These are phyloP conservation scores for Cyclophora albipunctata DNA, from an alignment of 2,888 invertebrate genomes.

Conservation along the genomic window DNA sequence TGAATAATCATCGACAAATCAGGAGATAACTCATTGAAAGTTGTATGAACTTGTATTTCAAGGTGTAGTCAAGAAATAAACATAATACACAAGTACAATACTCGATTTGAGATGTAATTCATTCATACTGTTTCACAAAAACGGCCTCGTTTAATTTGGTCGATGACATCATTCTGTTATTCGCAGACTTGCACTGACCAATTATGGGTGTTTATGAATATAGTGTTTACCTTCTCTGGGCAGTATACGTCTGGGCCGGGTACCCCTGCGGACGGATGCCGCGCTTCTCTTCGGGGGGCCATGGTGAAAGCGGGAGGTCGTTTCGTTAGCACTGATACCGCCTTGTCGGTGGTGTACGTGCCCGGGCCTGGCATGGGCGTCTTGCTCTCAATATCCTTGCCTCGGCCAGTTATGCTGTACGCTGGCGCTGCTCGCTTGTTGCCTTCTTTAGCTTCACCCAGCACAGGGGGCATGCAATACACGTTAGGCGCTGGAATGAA, in stretches of 20 bases:
- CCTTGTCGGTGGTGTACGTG: constrained; percentile 78
- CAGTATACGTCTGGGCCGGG: constrained; percentile 80
- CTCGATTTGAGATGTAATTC: not conserved
- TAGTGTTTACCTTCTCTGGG: constrained; percentile 74
- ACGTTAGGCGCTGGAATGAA: constrained; percentile 86
- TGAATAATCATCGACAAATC: no score
- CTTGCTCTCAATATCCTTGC: constrained; percentile 72
- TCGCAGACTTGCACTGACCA: constrained; percentile 5
- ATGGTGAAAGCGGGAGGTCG: constrained; percentile 90
- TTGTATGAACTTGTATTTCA: no score
- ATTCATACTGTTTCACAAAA: not conserved
- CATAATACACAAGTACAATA: not conserved
- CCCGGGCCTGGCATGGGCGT: constrained; percentile 87
- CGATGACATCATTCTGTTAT: constrained; percentile 20
- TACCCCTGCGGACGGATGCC: constrained; percentile 49
- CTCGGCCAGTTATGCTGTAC: constrained; percentile 90
- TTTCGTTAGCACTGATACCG: constrained; percentile 50
- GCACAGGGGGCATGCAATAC: constrained; percentile 88
- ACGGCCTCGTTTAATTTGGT: constrained; percentile 15
- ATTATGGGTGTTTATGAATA: constrained; percentile 5
- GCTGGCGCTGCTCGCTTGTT: constrained; percentile 85
- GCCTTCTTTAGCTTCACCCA: constrained; percentile 75
- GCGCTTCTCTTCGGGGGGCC: constrained; percentile 74
- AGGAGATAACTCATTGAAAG: no score
- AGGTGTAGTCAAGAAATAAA: no score